Base-by-base conservation (phyloP, 2,888 invertebrate genomes). In the Drosophila falleni region DNA sequence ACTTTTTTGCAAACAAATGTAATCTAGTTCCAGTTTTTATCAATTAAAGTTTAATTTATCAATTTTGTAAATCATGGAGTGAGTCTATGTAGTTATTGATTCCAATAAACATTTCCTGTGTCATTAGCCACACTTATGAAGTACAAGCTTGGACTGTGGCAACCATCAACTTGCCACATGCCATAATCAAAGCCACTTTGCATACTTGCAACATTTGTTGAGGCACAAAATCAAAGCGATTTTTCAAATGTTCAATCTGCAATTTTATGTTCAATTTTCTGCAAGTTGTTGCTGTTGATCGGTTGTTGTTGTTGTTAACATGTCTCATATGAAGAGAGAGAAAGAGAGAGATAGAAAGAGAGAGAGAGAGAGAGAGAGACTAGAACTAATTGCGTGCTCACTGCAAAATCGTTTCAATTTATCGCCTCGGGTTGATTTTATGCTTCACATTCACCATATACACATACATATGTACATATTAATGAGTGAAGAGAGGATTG, bases 331-430 rank as follows among this genome's bases (percentile, higher is more conserved):
- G 64, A 51, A 31, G 0, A 9, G 16, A 15, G n/a, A 15, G 8
- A 41, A 5, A 29, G 4, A 35, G 35, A 35, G n/a, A 39, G n/a
- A n/a, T n/a, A n/a, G n/a, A n/a, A n/a, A 9, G 16, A 15, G n/a
- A 15, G 8, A 41, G 8, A 41, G 8, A 16, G 41, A n/a, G 35
- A 37, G 35, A 37, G 35, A 37, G 49, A 41, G 81, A 74, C 81
- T 83, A 81, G 85, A 84, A 85, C 84, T 84, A 84, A 84, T 84
- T 88, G 84, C 89, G 85, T 89, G 87, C 76, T 89, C 89, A 87
- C 78, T 72, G 80, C 85, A 66, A 76, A 89, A 85, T 89, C 75
- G 74, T 84, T 84, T 86, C 87, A 81, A 89, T 86, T 89, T 87
- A 86, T 89, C 87, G 86, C 89, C 87, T 73, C 85, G 31, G 89